Evolutionary conservation across 2,113 vertebrate genomes (phyloP), one percentile per base, ranked within the genome.

Genomic region (Sphaerodactylus townsendi): DNA sequence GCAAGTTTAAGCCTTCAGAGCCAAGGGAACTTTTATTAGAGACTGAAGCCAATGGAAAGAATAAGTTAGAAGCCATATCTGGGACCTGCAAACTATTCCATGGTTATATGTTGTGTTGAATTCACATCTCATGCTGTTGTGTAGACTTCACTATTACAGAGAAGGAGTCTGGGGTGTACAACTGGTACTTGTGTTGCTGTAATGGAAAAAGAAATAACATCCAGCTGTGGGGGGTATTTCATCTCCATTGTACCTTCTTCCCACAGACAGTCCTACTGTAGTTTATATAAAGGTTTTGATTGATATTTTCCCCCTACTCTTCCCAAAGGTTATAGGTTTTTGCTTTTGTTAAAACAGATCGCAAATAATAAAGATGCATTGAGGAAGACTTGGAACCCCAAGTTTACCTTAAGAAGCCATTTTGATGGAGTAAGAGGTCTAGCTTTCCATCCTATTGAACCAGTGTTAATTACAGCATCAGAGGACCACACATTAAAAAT

Each of bases 401-500:
- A 99, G 90, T 99, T 99, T 94, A 99, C 99, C 0, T 96, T 99
- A 92, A 96, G 99, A 94, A 99, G 98, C 94, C 99, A 99, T 93
- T 99, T 99, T 78, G 99, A 99, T 89, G 98, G 98, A 87, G 98
- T 99, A 90, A 97, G 98, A 74, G 97, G 97, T 71, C 97, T 99
- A 59, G 96, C 97, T 82, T 99, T 99, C 93, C 99, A 99, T 93
- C 99, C 99, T 0, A 89, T 96, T 87, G 99, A 99, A 94, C 98
- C 98, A 28, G 98, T 99, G 78, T 96, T 99, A 93, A 95, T 99
- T 95, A 99, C 99, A 4, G 99, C 99, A 35, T 99, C 98, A 39
- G 99, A 99, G 90, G 99, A 99, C 90, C 98, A 99, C 95, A 99
- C 99, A 0, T 95, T 99, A 86, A 99, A 99, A 95, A 98, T 99